These are phyloP conservation scores for Aelia acuminata DNA, from an alignment of 2,888 invertebrate species.

Conservation along the genomic window DNA sequence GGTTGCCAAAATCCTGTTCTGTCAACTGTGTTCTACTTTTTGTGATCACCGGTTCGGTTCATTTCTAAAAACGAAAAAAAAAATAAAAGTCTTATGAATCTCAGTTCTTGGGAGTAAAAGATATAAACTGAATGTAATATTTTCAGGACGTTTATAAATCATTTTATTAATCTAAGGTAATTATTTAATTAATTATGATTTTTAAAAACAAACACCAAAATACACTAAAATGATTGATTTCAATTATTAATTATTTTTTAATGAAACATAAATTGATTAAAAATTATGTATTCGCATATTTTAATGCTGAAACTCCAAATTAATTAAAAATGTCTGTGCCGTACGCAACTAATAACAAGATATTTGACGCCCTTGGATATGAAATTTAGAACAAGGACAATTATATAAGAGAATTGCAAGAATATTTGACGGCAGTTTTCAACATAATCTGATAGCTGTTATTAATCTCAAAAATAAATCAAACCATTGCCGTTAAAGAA, in stretches of 20 bases:
- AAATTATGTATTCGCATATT: neutral
- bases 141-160: too few relatives aligned
- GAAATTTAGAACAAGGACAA: neutral
- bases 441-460: neutral
- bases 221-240: too few relatives aligned
- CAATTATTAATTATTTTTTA: too few relatives aligned
- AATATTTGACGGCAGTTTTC: neutral
- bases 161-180: too few relatives aligned
- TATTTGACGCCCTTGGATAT: neutral
- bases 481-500: too few relatives aligned
- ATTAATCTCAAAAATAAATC: too few relatives aligned
- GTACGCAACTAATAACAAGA: neutral
- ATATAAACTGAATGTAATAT: too few relatives aligned
- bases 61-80: neutral
- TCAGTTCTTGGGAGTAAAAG: too few relatives aligned
- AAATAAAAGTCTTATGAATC: neutral
- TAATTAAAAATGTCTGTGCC: neutral
- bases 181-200: too few relatives aligned
- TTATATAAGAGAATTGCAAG: neutral
- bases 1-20: constrained; percentile 9
- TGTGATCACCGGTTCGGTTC: neutral
- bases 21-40: neutral
- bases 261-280: too few relatives aligned
- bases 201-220: too few relatives aligned
- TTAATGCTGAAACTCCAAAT: neutral